Percentiles rank a stretch among this genome's conserved stretches.
Conservation (phyloP, 2,797 vertebrate species). For the Ispidina lecontei region DNA sequence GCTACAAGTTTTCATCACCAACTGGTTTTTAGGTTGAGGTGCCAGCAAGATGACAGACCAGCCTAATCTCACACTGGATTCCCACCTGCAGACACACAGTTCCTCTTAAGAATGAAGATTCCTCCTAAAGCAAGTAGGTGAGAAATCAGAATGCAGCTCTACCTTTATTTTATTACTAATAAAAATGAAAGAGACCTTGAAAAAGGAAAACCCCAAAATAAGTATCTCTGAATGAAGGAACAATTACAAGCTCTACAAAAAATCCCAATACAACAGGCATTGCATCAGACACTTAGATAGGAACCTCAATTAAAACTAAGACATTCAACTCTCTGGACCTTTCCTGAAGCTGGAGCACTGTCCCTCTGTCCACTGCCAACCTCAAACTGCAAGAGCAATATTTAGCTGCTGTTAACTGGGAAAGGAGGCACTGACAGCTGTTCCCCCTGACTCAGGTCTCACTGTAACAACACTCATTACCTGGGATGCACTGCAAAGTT, state of each 20-base stretch:
- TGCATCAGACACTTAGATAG: not conserved
- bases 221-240: not conserved
- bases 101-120: not conserved
- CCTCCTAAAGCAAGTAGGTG: not conserved
- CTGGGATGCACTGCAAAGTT: not conserved
- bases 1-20: not conserved
- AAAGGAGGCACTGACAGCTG: not conserved
- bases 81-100: not conserved
- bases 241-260: not conserved
- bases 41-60: not conserved
- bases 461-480: not conserved
- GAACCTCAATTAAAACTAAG: not conserved
- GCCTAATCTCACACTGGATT: not conserved
- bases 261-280: not conserved
- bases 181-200: not conserved
- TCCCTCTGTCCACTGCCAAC: not conserved
- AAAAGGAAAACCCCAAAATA: not conserved
- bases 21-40: not conserved
- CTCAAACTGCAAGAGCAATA: not conserved
- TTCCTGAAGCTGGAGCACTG: not conserved
- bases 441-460: not conserved
- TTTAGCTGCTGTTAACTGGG: not conserved
- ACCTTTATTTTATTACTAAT: not conserved
- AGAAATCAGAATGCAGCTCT: not conserved
- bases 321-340: not conserved